phyloP scores from a whole-genome alignment of 92 coral and sea anemone species.

The Heteractis magnifica region DNA sequence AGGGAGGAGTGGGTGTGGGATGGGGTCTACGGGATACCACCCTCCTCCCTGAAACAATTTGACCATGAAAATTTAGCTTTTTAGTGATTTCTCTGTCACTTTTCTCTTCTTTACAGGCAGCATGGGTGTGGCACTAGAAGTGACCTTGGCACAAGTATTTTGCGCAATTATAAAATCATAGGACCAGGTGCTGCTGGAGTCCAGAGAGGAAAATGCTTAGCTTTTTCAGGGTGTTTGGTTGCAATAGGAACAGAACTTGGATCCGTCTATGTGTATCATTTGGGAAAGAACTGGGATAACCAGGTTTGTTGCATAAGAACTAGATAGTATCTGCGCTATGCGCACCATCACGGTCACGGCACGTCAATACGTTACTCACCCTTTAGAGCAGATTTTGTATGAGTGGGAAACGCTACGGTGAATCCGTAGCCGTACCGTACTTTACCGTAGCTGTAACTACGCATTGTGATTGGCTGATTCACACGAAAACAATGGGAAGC shows the following conservation, averaged over 20 bases:
- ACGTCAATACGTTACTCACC: no score
- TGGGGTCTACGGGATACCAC: no score
- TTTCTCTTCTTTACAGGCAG: slow-evolving; percentile 33
- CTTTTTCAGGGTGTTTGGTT: slow-evolving; percentile 71
- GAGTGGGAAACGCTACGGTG: no score
- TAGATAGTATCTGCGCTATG: no score
- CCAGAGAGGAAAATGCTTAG: slow-evolving; percentile 62
- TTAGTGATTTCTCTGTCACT: neutral
- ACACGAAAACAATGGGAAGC: no score
- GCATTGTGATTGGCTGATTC: no score
- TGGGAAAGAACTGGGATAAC: slow-evolving; percentile 63
- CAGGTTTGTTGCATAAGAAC: slow-evolving; percentile 55
- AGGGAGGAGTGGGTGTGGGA: neutral
- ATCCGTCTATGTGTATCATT: slow-evolving; percentile 65
- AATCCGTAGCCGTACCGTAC: no score
- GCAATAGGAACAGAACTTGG: slow-evolving; percentile 86
- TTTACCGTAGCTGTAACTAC: no score
- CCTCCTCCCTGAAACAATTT: no score
- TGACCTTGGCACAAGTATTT: slow-evolving; percentile 24
- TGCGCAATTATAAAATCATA: slow-evolving; percentile 50
- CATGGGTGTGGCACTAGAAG: slow-evolving; percentile 25
- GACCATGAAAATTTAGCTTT: neutral
- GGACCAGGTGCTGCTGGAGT: slow-evolving; percentile 52
- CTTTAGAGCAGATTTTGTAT: no score
- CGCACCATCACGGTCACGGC: no score